Percentiles rank a stretch among this genome's conserved stretches.
These are phyloP conservation scores for Sceloporus tristichus DNA, from an alignment of 2,113 vertebrate genomes.

Conservation along the genomic window DNA sequence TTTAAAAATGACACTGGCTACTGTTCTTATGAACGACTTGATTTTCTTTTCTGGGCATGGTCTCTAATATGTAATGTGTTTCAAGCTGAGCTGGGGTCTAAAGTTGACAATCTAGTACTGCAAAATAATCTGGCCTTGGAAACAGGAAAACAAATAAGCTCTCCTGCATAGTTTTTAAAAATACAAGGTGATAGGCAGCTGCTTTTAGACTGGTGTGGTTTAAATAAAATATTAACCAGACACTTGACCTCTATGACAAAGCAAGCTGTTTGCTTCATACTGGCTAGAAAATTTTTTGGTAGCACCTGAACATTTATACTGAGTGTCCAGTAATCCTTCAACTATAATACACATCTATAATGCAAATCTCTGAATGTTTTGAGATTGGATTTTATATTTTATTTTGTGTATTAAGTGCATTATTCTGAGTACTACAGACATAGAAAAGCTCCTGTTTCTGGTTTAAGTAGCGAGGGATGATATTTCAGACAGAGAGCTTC, in stretches of 20 bases:
- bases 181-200: not conserved
- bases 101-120: not conserved
- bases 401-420: not conserved
- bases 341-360: not conserved
- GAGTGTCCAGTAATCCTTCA: too few relatives aligned
- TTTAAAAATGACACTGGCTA: too few relatives aligned
- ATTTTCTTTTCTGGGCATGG: not conserved
- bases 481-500: not conserved
- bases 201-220: not conserved
- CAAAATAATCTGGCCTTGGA: not conserved
- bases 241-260: not conserved
- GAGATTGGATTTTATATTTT: not conserved
- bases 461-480: not conserved
- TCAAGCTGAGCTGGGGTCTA: not conserved
- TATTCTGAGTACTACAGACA: not conserved
- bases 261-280: not conserved
- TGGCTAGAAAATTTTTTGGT: not conserved
- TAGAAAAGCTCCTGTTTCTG: not conserved
- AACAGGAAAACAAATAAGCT: not conserved
- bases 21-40: not conserved
- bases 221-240: conserved; percentile 18
- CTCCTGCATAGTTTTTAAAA: not conserved
- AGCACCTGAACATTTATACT: not conserved
- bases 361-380: not conserved
- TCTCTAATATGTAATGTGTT: not conserved